A percentile compares a stretch with the other conserved stretches of the same genome.
Conservation (phyloP, 2,113 vertebrate species). For the Phalacrocorax brasilianus region DNA sequence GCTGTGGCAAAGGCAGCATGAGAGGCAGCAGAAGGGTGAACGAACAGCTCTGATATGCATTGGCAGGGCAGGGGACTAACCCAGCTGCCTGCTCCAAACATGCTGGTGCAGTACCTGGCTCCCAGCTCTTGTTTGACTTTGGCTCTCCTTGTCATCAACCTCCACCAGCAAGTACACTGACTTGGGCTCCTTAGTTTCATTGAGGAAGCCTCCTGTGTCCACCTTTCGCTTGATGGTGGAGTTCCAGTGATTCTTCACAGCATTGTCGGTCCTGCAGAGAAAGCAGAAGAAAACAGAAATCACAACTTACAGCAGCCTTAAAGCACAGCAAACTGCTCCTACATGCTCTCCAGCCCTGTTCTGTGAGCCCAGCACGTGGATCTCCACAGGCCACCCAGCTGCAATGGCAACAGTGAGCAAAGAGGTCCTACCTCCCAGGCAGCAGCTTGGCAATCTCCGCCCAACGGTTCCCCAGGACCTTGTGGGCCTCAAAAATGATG, state of each 20-base stretch:
- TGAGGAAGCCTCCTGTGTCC: slow-evolving; percentile 87
- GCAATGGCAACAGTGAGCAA: neutral
- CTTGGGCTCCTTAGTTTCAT: slow-evolving; percentile 75
- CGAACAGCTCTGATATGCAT: neutral
- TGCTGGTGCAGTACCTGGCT: slow-evolving; percentile 66
- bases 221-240: slow-evolving; percentile 97
- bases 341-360: neutral
- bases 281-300: neutral
- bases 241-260: slow-evolving; percentile 99
- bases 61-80: neutral
- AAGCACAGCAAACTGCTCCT: neutral
- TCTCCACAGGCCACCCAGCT: neutral
- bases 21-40: neutral
- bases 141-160: slow-evolving; percentile 82
- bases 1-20: neutral
- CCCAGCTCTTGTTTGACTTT: neutral
- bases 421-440: slow-evolving; percentile 85
- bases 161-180: slow-evolving; percentile 69
- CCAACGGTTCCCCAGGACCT: slow-evolving; percentile 95
- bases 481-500: slow-evolving; percentile 96
- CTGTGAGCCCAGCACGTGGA: neutral
- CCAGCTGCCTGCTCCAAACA: neutral
- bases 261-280: slow-evolving; percentile 89
- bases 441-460: slow-evolving; percentile 97
- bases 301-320: neutral